phyloP scores from a whole-genome alignment of 2,797 vertebrate genomes.

The Gallinago nigripennis region DNA sequence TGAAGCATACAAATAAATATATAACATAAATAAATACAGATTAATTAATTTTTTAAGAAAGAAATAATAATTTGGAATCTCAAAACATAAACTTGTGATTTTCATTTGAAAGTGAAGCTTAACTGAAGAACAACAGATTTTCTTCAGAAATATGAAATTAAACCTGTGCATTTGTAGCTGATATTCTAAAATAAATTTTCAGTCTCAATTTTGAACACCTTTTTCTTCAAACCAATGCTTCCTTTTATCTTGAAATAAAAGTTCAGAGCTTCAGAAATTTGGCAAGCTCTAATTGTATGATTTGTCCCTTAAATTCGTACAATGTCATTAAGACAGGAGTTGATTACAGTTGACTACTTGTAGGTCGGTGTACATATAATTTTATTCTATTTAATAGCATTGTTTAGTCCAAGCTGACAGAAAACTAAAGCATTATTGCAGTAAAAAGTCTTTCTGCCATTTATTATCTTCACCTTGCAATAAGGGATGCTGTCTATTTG shows the following conservation, averaged over 20 bases:
- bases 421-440: not conserved
- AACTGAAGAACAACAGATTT: not conserved
- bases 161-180: not conserved
- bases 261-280: not conserved
- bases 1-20: not conserved
- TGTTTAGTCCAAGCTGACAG: not conserved
- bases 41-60: rapidly evolving
- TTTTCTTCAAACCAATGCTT: not conserved
- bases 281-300: not conserved
- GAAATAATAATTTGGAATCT: not conserved
- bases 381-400: not conserved
- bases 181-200: not conserved
- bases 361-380: not conserved
- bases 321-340: not conserved
- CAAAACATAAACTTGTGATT: not conserved
- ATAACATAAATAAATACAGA: not conserved
- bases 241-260: not conserved
- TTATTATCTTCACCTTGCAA: not conserved
- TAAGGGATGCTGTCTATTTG: not conserved
- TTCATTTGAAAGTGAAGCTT: not conserved
- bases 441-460: not conserved
- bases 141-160: not conserved
- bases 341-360: not conserved
- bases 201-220: not conserved
- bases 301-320: not conserved